Conservation (phyloP, 2,888 invertebrate genomes). For the Spicauda simplicius region DNA sequence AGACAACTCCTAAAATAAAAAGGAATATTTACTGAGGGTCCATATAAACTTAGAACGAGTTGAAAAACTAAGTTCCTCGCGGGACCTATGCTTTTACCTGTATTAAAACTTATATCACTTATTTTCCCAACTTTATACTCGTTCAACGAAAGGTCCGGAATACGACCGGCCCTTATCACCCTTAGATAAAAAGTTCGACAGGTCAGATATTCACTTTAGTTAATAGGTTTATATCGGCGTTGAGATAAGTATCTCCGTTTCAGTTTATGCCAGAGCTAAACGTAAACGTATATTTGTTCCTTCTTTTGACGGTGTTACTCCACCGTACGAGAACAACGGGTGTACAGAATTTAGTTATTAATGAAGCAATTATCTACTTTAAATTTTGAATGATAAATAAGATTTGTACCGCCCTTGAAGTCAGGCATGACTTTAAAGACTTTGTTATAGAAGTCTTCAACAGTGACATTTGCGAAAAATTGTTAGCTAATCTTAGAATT, state of each 20-base stretch:
- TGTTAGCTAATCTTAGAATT: no score
- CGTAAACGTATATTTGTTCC: background rate
- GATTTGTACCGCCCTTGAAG: no score
- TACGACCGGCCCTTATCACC: conserved; percentile 20
- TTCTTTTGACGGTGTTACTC: background rate
- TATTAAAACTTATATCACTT: conserved; percentile 29
- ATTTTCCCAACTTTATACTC: conserved; percentile 15
- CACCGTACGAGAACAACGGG: no score
- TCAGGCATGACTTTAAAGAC: no score
- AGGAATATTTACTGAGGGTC: background rate
- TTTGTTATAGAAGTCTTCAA: no score
- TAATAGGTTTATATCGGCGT: conserved; percentile 18
- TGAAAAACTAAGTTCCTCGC: conserved; percentile 10
- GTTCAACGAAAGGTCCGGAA: conserved; percentile 14
- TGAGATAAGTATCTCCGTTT: conserved; percentile 2
- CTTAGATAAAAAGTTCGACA: conserved; percentile 24
- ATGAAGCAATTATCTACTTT: no score
- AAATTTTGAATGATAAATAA: no score
- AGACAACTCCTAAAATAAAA: background rate
- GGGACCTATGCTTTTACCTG: conserved; percentile 20
- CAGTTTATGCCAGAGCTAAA: background rate
- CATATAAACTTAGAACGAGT: background rate
- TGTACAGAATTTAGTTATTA: no score
- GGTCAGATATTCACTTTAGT: conserved; percentile 21
- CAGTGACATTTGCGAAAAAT: no score